Evolutionary conservation across 1,140 invertebrate species (phyloP).

Genomic region (Sitodiplosis mosellana): DNA sequence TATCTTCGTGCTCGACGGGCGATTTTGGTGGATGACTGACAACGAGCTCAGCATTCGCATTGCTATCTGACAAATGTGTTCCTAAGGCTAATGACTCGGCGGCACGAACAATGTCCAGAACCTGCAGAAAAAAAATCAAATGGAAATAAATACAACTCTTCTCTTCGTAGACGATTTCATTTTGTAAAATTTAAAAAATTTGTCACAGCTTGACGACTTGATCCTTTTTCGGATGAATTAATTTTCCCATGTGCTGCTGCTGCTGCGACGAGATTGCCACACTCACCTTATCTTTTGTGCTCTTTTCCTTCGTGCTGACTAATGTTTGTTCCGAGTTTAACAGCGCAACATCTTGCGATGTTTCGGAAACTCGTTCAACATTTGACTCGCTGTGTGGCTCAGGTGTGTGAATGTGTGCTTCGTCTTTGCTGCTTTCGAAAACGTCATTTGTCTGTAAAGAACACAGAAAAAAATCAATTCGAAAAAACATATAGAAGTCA

Average conservation of each 20-base stretch:
- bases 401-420: no score
- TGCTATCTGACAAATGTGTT: constrained; percentile 32
- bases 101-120: constrained; percentile 72
- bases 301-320: constrained; percentile 42
- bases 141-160: no score
- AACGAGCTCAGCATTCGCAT: constrained; percentile 9
- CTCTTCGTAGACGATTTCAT: no score
- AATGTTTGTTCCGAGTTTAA: constrained; percentile 19
- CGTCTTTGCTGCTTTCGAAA: constrained; percentile 9
- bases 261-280: constrained; percentile 1
- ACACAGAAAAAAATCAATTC: not conserved
- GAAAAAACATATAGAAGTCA: constrained; percentile 1
- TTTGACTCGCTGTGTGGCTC: not conserved
- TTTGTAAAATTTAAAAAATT: constrained; percentile 2
- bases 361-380: constrained; percentile 3
- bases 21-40: constrained; percentile 45
- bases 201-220: no score
- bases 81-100: constrained; percentile 56
- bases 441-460: constrained; percentile 8
- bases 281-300: constrained; percentile 58
- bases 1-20: constrained; percentile 44
- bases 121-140: constrained; percentile 33
- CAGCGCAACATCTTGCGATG: constrained; percentile 7
- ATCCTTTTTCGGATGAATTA: not conserved
- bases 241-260: not conserved